Conservation (phyloP, 1,140 invertebrate species). For the Trachymyrmex cornetzi region DNA sequence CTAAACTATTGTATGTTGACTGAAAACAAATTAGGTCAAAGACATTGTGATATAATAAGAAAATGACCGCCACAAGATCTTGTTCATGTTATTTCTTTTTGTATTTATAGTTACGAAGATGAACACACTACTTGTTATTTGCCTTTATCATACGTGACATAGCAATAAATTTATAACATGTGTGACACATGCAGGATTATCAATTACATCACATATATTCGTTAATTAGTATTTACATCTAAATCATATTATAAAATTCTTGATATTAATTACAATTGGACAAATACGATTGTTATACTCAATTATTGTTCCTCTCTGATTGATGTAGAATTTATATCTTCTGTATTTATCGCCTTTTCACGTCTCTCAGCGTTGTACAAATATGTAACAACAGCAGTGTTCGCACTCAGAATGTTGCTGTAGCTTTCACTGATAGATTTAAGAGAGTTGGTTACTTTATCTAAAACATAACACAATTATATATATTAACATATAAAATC, state of each 20-base stretch:
- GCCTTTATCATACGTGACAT: not conserved
- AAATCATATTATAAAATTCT: constrained; percentile 28
- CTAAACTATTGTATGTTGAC: constrained; percentile 28
- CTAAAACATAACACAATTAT: constrained; percentile 62
- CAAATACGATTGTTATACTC: constrained; percentile 6
- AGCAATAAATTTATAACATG: constrained; percentile 27
- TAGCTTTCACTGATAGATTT: constrained; percentile 50
- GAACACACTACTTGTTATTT: not conserved
- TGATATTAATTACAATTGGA: constrained; percentile 18
- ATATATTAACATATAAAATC: not conserved
- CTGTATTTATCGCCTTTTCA: not conserved
- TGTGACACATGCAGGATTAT: not conserved
- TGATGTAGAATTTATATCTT: not conserved
- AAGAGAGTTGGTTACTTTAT: constrained; percentile 55
- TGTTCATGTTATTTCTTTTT: constrained; percentile 38
- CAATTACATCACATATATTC: not conserved
- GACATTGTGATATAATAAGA: constrained; percentile 55
- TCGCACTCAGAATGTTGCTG: constrained; percentile 58
- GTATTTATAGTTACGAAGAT: not conserved
- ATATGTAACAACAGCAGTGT: constrained; percentile 58
- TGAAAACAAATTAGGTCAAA: constrained; percentile 21
- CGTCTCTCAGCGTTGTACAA: constrained; percentile 18
- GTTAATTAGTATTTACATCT: constrained; percentile 22
- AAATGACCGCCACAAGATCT: constrained; percentile 22
- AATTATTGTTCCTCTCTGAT: not conserved